phyloP scores from a whole-genome alignment of 2,113 vertebrate species.

The Stigmatopora nigra region DNA sequence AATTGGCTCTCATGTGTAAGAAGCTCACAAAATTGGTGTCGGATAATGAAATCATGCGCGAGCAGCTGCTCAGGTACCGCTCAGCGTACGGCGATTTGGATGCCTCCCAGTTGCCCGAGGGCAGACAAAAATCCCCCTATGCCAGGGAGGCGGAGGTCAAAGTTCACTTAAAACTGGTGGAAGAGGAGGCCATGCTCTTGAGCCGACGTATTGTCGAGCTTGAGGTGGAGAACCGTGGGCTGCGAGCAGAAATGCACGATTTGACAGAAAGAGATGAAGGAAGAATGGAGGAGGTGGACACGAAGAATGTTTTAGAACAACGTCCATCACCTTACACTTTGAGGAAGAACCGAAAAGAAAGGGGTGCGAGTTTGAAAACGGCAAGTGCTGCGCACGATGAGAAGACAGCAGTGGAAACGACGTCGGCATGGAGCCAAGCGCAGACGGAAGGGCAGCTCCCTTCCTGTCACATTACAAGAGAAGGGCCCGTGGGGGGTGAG shows the following conservation, averaged over 20 bases:
- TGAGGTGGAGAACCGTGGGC: slow-evolving; percentile 91
- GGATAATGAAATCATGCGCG: slow-evolving; percentile 85
- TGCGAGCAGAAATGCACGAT: slow-evolving; percentile 87
- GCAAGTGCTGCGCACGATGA: slow-evolving; percentile 16
- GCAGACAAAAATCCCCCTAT: slow-evolving; percentile 66
- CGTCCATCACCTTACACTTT: slow-evolving; percentile 1
- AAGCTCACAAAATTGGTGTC: slow-evolving; percentile 90
- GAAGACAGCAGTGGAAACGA: slow-evolving; percentile 57
- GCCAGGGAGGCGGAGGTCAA: slow-evolving; percentile 85
- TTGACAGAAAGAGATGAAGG: slow-evolving; percentile 72
- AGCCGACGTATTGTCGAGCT: slow-evolving; percentile 92
- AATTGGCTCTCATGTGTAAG: slow-evolving; percentile 94
- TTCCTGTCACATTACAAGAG: slow-evolving; percentile 58
- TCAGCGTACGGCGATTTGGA: slow-evolving; percentile 82
- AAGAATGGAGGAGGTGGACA: slow-evolving; percentile 29
- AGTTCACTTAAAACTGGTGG: slow-evolving; percentile 88
- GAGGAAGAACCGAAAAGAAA: slow-evolving; percentile 13
- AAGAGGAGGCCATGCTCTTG: slow-evolving; percentile 93
- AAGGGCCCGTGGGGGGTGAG: slow-evolving; percentile 60
- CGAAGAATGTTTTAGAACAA: slow-evolving; percentile 49
- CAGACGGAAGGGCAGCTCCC: slow-evolving; percentile 48
- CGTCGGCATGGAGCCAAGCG: slow-evolving; percentile 67
- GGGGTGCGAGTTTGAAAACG: slow-evolving; percentile 22
- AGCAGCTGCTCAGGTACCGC: slow-evolving; percentile 84
- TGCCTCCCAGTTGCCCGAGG: slow-evolving; percentile 65